A percentile compares a stretch with the other conserved stretches of the same genome.
These are phyloP conservation scores for Rugalucina vietnamica DNA, from an alignment of 2,888 invertebrate genomes.

Conservation along the genomic window DNA sequence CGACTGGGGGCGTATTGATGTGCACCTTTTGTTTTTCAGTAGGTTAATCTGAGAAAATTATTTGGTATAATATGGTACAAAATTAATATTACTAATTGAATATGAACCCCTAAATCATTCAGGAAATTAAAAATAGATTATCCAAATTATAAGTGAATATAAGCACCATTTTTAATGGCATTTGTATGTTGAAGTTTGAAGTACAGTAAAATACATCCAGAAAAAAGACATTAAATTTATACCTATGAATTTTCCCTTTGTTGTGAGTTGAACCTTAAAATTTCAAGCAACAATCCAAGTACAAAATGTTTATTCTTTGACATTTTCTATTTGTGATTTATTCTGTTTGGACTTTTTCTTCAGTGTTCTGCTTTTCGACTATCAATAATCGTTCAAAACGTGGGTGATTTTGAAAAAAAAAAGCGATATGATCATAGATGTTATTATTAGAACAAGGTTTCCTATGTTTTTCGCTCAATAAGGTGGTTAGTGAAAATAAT, in stretches of 20 bases:
- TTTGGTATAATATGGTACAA: too few relatives aligned
- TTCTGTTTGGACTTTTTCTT: background rate
- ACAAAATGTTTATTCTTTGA: constrained; percentile 19
- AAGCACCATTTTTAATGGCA: constrained; percentile 2
- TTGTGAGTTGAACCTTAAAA: constrained; percentile 23
- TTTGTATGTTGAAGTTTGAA: constrained; percentile 10
- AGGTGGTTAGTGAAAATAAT: too few relatives aligned
- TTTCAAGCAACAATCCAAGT: constrained; percentile 20
- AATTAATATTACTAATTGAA: too few relatives aligned
- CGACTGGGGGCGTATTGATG: too few relatives aligned
- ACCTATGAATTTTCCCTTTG: constrained; percentile 33
- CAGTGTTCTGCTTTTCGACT: background rate
- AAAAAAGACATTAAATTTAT: constrained; percentile 31
- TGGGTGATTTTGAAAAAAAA: constrained; percentile 1
- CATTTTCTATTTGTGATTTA: constrained; percentile 3
- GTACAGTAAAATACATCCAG: constrained; percentile 2
- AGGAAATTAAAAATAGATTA: background rate
- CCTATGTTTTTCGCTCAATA: too few relatives aligned
- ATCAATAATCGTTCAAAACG: background rate
- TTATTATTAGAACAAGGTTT: too few relatives aligned
- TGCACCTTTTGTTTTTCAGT: too few relatives aligned
- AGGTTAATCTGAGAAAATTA: too few relatives aligned
- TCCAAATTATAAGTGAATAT: constrained; percentile 4
- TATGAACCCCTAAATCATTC: too few relatives aligned
- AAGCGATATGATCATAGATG: too few relatives aligned